A percentile compares a stretch with the other conserved stretches of the same genome.
phyloP scores from a whole-genome alignment of 2,113 vertebrate species.

The Otolemur garnettii region DNA sequence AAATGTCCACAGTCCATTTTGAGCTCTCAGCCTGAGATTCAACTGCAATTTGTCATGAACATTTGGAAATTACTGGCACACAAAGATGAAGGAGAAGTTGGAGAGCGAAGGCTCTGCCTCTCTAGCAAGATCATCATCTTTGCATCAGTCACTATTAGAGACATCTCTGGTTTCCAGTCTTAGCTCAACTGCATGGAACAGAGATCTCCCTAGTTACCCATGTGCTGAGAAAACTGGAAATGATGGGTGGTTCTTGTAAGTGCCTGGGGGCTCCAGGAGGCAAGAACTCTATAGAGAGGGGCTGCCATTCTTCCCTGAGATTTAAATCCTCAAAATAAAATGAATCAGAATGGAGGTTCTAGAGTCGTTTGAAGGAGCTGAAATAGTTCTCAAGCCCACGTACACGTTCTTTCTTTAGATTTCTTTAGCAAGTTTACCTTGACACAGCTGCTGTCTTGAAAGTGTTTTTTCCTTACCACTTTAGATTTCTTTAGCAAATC shows the following conservation, averaged over 20 bases:
- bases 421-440: too few relatives aligned
- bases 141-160: not conserved
- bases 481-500: not conserved
- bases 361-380: not conserved
- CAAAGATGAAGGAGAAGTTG: not conserved
- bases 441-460: too few relatives aligned
- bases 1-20: constrained; percentile 76
- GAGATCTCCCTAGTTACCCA: not conserved
- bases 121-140: not conserved
- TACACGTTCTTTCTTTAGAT: too few relatives aligned
- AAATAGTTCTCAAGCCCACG: not conserved
- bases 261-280: not conserved
- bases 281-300: not conserved
- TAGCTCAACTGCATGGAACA: not conserved
- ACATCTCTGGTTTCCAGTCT: not conserved
- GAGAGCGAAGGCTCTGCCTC: not conserved
- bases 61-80: not conserved
- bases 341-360: not conserved
- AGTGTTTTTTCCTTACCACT: too few relatives aligned
- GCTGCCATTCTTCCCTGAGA: constrained; percentile 1
- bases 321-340: constrained; percentile 7
- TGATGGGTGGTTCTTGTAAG: constrained; percentile 10
- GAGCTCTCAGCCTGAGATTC: constrained; percentile 69
- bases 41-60: constrained; percentile 62
- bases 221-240: constrained; percentile 27